Conservation (phyloP, 2,797 vertebrate species). For the Nothura maculosa region DNA sequence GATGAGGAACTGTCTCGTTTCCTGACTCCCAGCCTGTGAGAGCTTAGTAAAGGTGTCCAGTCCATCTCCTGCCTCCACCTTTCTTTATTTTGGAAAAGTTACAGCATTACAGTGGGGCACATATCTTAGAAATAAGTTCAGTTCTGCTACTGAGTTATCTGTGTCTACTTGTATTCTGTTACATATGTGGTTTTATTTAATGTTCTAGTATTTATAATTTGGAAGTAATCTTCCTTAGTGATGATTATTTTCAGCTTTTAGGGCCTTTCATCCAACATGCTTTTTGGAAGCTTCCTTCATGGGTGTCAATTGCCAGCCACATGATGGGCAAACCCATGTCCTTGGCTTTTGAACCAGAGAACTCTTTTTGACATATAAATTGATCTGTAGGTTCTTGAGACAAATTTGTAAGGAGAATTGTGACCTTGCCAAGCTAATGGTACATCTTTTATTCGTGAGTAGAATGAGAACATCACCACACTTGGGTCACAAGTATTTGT, state of each 20-base stretch:
- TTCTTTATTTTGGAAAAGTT: no score
- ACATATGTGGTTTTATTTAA: no score
- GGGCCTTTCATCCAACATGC: neutral
- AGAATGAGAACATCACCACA: neutral
- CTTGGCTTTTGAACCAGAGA: neutral
- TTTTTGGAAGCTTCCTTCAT: neutral
- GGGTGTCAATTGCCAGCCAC: neutral
- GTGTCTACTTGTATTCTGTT: neutral
- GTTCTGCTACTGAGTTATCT: neutral
- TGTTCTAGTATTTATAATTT: neutral
- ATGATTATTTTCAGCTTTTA: neutral
- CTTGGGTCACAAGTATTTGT: neutral
- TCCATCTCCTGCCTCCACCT: rapidly evolving
- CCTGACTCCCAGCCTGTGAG: neutral
- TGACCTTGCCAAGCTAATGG: neutral
- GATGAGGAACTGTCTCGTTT: neutral
- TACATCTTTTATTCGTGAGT: neutral
- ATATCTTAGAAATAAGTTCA: neutral
- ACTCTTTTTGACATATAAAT: neutral
- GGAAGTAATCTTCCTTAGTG: neutral
- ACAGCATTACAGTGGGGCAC: neutral
- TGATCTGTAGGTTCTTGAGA: neutral
- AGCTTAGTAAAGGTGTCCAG: neutral
- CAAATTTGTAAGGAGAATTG: neutral
- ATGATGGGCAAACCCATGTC: neutral